Base-by-base conservation (phyloP, 2,888 invertebrate species). In the Morpho helenor region DNA sequence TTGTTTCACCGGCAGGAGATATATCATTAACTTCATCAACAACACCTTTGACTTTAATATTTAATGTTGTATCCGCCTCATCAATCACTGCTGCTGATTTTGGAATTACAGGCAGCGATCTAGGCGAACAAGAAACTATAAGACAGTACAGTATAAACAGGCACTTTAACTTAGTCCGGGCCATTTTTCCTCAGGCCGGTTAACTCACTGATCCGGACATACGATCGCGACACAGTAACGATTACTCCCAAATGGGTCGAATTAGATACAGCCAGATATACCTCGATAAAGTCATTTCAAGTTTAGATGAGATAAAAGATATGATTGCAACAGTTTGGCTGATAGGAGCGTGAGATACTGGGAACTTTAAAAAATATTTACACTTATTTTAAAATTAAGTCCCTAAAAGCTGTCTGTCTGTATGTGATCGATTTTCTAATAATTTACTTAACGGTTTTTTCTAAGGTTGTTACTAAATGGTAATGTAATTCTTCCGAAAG, bases 91-190 rank as follows among this genome's bases (percentile, higher is more conserved):
- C 59, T 0, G 62, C 67, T 49, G 66, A 61, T 46, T 59, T 47
- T 42, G 58, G 40, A 42, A 42, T 66, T 62, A 78, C 70, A 0
- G 84, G 82, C 9, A 82, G 68, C 1, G 79, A 76, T 65, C 74
- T 75, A 16, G 69, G 70, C 42, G 72, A 72, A 63, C 75, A 76
- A 39, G 79, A 61, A 53, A 76, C 41, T 49, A 76, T 55, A 56
- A 76, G 65, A 59, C 65, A 74, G 57, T 77, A 64, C 31, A 81
- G 63, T 55, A 71, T 57, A 23, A 73, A 72, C 65, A 74, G 76
- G 78, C 83, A 82, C 67, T 80, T 80, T 47, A 71, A 70, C 66
- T 74, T 80, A 52, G 68, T 73, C 75, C 79, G 71, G 66, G 67
- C 79, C 87, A 87, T 86, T 79, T 75, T 82, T 61, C 2, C 40